These are phyloP conservation scores for Semaprochilodus insignis DNA, from an alignment of 2,797 vertebrate species.

Conservation along the genomic window DNA sequence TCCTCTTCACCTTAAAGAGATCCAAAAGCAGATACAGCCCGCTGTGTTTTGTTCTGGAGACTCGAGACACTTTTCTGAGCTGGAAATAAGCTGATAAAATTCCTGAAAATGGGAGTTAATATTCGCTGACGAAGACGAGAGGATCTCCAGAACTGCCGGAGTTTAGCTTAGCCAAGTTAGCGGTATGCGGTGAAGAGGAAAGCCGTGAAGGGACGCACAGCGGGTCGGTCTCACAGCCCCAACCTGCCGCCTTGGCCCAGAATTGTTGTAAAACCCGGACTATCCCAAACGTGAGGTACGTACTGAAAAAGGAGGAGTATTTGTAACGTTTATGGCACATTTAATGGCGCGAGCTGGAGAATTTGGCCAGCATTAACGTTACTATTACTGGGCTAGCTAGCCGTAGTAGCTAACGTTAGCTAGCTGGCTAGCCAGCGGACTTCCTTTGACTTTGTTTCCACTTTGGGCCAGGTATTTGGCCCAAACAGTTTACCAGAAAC, in stretches of 20 bases:
- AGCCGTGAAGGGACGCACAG: slow-evolving; percentile 2
- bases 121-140: neutral
- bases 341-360: neutral
- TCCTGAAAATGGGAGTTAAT: neutral
- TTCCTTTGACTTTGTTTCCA: too few relatives aligned
- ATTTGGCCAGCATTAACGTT: neutral
- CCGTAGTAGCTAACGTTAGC: neutral
- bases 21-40: neutral
- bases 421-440: neutral
- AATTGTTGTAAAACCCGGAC: neutral
- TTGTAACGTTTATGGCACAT: neutral
- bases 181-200: slow-evolving; percentile 33
- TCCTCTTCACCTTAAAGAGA: neutral
- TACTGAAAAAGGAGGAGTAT: neutral
- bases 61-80: neutral
- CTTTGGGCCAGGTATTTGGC: too few relatives aligned
- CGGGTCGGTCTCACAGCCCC: slow-evolving; percentile 4
- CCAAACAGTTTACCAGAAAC: neutral
- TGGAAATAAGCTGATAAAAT: too few relatives aligned
- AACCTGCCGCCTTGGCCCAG: slow-evolving; percentile 34
- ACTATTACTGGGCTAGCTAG: neutral
- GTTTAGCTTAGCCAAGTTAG: neutral
- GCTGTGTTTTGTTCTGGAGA: neutral
- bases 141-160: neutral
- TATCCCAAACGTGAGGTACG: neutral